These are phyloP conservation scores for Procapra przewalskii DNA, from an alignment of 2,113 vertebrate genomes.

Conservation along the genomic window DNA sequence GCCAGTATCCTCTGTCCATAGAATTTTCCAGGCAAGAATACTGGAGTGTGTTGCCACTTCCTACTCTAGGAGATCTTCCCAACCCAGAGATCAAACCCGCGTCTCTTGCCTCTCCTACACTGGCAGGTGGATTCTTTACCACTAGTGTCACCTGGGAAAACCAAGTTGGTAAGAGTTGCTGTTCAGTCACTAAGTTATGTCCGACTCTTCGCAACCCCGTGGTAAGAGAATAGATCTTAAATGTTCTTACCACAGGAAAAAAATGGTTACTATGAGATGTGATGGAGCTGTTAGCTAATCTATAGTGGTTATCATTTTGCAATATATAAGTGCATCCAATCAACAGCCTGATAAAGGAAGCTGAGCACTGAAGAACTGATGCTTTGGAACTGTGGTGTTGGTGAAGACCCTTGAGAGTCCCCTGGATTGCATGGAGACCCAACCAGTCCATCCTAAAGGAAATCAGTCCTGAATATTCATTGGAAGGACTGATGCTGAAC, in stretches of 20 bases:
- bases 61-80: neutral
- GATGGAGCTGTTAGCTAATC: neutral
- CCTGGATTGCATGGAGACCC: neutral
- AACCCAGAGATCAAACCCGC: fast-evolving
- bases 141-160: neutral
- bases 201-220: fast-evolving
- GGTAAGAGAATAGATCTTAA: neutral
- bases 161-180: neutral
- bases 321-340: neutral
- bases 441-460: neutral
- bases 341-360: neutral
- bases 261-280: neutral
- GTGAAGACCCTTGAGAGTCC: neutral
- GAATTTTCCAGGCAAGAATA: neutral
- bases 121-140: neutral
- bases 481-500: neutral
- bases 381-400: neutral
- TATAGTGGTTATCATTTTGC: neutral
- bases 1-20: neutral
- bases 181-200: neutral
- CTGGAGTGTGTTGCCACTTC: neutral
- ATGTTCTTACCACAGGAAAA: neutral
- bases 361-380: neutral
- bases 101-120: neutral
- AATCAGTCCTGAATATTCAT: neutral